Evolutionary conservation across 2,797 vertebrate species (phyloP).

Genomic region (Trematomus bernacchii): DNA sequence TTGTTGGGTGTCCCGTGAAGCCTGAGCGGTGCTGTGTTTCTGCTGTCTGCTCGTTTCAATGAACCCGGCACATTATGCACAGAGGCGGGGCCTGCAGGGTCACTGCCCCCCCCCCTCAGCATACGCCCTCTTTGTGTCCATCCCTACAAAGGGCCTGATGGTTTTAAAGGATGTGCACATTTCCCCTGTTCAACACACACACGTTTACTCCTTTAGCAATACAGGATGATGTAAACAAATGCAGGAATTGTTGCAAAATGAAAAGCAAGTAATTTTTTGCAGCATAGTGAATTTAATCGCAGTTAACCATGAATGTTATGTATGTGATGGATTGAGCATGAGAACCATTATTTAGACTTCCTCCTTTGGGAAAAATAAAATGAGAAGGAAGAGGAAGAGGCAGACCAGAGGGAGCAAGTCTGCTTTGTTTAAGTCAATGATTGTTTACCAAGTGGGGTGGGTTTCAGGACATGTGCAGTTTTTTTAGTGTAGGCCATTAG

Average conservation of each 20-base stretch:
- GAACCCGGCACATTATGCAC: constrained; percentile 79
- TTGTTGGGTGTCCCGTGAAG: constrained; percentile 37
- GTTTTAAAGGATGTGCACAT: constrained; percentile 17
- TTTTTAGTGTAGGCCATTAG: not conserved
- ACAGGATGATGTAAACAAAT: not conserved
- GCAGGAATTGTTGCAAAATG: not conserved
- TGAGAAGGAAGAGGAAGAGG: constrained; percentile 41
- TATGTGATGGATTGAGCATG: not conserved
- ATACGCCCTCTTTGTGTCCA: constrained; percentile 70
- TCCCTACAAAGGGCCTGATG: constrained; percentile 34
- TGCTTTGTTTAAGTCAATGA: constrained; percentile 24
- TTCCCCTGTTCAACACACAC: not conserved
- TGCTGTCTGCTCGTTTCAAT: constrained; percentile 68
- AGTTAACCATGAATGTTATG: not conserved
- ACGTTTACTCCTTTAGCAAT: not conserved
- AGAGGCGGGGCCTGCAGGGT: constrained; percentile 64
- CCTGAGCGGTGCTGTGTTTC: constrained; percentile 22
- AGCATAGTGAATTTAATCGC: not conserved
- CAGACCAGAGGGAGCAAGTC: not conserved
- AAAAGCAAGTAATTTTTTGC: not conserved
- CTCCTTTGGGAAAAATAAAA: constrained; percentile 52
- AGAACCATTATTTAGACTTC: constrained; percentile 32
- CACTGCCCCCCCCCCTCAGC: constrained; percentile 35
- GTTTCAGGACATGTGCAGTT: not conserved
- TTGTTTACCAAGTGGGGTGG: constrained; percentile 8